Evolutionary conservation across 2,113 vertebrate species (phyloP).

Genomic region (Phaethon lepturus): DNA sequence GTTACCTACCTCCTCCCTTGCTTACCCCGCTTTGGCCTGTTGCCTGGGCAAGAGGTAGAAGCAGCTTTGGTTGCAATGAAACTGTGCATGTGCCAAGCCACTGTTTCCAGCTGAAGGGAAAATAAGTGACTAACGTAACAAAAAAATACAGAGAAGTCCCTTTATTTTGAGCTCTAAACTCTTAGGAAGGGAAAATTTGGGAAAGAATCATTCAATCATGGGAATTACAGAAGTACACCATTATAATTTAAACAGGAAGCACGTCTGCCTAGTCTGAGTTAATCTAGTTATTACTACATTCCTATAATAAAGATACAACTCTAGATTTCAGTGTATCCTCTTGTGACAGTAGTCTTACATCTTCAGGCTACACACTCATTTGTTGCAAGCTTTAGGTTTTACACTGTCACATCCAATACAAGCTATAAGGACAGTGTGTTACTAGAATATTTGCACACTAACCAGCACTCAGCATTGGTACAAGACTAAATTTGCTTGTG

Average conservation of each 20-base stretch:
- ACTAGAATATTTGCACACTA: background rate
- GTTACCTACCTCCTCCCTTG: background rate
- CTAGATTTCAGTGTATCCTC: background rate
- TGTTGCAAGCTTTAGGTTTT: background rate
- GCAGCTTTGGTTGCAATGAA: background rate
- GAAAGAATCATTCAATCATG: background rate
- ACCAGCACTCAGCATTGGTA: background rate
- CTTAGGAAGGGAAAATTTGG: background rate
- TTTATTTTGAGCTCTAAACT: background rate
- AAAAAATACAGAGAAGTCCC: background rate
- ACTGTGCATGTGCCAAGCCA: background rate
- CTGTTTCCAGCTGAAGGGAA: background rate
- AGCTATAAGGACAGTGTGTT: background rate
- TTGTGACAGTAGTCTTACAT: background rate
- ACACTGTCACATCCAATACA: background rate
- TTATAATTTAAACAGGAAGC: background rate
- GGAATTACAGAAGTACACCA: background rate
- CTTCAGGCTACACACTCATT: background rate
- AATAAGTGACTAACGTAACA: background rate
- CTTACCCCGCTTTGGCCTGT: fast-evolving
- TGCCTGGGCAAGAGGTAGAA: background rate
- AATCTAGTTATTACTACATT: background rate
- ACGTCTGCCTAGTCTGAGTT: background rate
- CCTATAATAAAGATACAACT: background rate
- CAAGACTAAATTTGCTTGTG: background rate